Percentiles rank a stretch among this genome's conserved stretches.
phyloP scores from a whole-genome alignment of 2,888 invertebrate species.

The Lepidochrysops patricia region DNA sequence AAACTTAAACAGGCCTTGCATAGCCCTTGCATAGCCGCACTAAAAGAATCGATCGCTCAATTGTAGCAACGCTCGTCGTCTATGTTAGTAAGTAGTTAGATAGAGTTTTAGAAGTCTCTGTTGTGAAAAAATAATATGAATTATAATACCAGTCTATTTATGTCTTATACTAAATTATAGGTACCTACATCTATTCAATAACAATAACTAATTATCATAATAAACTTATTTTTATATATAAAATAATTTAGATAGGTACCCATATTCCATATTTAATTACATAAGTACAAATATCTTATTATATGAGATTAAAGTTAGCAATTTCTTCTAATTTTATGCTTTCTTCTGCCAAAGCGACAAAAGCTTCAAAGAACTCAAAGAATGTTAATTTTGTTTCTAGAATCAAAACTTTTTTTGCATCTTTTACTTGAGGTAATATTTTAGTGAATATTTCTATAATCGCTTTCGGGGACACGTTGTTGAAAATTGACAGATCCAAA shows the following conservation, averaged over 20 bases:
- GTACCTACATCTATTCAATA: no score
- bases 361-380: constrained; percentile 76
- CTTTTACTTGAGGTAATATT: constrained; percentile 65
- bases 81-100: no score
- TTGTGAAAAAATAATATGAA: no score
- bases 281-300: background rate
- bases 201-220: background rate
- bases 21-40: constrained; percentile 45
- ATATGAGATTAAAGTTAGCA: constrained; percentile 2
- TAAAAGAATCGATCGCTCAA: no score
- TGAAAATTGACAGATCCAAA: constrained; percentile 49
- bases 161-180: no score
- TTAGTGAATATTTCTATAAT: constrained; percentile 44
- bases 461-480: constrained; percentile 45
- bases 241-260: no score
- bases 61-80: no score
- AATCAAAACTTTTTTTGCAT: constrained; percentile 47
- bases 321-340: constrained; percentile 43
- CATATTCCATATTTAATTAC: background rate
- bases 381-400: constrained; percentile 71
- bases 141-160: no score
- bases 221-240: background rate
- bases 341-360: constrained; percentile 57
- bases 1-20: no score
- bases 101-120: no score